Evolutionary conservation across 1,140 invertebrate species (phyloP).

Genomic region (Latrodectus geometricus): DNA sequence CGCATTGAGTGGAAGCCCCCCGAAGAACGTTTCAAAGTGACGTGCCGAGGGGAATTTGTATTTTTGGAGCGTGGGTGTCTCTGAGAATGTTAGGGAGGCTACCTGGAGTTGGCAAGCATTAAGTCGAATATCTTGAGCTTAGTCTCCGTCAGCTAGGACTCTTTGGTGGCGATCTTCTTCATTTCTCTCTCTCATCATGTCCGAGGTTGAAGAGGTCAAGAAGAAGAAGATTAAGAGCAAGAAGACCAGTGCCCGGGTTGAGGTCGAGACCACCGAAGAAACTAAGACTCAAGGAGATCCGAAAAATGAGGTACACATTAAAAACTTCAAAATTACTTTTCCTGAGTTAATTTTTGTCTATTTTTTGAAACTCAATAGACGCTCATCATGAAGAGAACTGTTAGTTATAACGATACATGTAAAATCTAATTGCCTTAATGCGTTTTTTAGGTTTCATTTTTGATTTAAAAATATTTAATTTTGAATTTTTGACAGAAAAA

Average conservation of each 20-base stretch:
- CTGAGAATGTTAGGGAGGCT: constrained; percentile 47
- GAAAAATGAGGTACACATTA: constrained; percentile 45
- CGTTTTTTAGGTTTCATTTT: no score
- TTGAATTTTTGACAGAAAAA: no score
- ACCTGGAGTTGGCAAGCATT: constrained; percentile 48
- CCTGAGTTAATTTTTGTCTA: no score
- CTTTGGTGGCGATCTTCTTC: constrained; percentile 21
- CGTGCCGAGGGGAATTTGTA: constrained; percentile 35
- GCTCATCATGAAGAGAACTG: no score
- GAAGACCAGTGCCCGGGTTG: constrained; percentile 40
- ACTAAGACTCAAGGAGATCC: constrained; percentile 20
- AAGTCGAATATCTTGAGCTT: constrained; percentile 36
- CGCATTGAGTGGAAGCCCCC: constrained; percentile 14
- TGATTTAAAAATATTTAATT: no score
- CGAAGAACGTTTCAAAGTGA: constrained; percentile 16
- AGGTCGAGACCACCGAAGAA: constrained; percentile 50
- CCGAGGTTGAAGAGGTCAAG: constrained; percentile 59
- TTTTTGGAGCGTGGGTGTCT: constrained; percentile 53
- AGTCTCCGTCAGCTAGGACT: constrained; percentile 42
- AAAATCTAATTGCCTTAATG: no score
- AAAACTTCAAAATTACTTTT: no score
- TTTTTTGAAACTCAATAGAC: no score
- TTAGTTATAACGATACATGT: no score
- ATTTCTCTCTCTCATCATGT: constrained; percentile 27
- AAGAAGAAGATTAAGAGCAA: constrained; percentile 53